Conservation (phyloP, 2,113 vertebrate genomes). For the Eudyptes chrysolophus region DNA sequence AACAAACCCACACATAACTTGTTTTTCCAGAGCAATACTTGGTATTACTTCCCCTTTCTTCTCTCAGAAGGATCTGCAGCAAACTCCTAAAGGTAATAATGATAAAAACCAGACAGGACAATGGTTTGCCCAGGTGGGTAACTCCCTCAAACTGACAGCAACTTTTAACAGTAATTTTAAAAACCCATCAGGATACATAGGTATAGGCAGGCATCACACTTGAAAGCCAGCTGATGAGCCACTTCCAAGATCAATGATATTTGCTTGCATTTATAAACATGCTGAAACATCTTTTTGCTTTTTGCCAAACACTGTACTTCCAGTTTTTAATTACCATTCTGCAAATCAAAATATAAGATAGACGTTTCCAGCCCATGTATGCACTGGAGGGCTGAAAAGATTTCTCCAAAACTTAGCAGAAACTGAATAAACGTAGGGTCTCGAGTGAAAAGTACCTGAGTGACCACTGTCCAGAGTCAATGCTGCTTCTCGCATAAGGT, state of each 20-base stretch:
- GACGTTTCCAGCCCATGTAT: rapidly evolving
- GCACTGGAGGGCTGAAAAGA: not conserved
- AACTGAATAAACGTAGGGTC: rapidly evolving
- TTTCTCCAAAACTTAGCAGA: not conserved
- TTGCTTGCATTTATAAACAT: not conserved
- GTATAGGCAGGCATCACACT: not conserved
- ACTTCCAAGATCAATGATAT: not conserved
- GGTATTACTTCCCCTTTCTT: not conserved
- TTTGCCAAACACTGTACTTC: not conserved
- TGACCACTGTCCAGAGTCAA: not conserved
- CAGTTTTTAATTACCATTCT: not conserved
- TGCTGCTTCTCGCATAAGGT: not conserved
- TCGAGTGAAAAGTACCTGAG: not conserved
- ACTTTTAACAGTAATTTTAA: not conserved
- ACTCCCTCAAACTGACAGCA: not conserved
- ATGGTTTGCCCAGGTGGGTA: not conserved
- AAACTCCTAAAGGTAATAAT: not conserved
- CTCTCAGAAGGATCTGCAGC: not conserved
- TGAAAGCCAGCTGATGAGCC: not conserved
- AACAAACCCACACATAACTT: not conserved
- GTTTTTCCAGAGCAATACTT: not conserved
- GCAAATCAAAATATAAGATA: not conserved
- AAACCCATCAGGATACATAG: not conserved
- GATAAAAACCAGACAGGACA: not conserved
- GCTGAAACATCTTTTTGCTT: not conserved